Evolutionary conservation across 1,140 invertebrate species (phyloP).

Genomic region (Drosophila baimaii): DNA sequence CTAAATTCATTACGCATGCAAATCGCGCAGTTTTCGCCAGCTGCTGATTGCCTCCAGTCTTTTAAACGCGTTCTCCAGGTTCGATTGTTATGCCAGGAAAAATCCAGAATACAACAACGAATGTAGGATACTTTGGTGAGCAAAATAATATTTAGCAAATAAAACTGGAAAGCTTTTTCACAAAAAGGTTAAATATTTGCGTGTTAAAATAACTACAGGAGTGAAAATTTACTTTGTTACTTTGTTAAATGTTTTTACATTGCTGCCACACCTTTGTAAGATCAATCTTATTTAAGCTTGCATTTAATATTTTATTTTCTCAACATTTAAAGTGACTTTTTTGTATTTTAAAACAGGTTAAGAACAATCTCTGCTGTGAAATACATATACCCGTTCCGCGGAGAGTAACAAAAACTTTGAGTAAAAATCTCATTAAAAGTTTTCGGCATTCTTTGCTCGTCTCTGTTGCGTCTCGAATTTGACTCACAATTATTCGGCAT

Average conservation of each 20-base stretch:
- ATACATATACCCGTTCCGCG: slow-evolving; percentile 1
- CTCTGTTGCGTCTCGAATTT: slow-evolving; percentile 60
- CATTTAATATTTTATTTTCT: not conserved
- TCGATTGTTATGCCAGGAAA: slow-evolving; percentile 53
- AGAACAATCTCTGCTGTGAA: not conserved
- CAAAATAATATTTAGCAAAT: not conserved
- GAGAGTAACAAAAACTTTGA: slow-evolving; percentile 43
- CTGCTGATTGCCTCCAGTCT: slow-evolving; percentile 59
- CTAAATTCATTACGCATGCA: slow-evolving; percentile 78
- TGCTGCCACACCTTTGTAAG: too few relatives aligned
- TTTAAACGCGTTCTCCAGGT: slow-evolving; percentile 44
- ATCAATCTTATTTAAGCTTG: not conserved
- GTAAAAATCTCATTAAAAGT: slow-evolving; percentile 79
- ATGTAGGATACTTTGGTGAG: slow-evolving; percentile 6
- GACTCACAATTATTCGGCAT: slow-evolving; percentile 63
- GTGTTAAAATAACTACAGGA: not conserved
- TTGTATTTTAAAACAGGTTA: not conserved
- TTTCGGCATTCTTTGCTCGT: slow-evolving; percentile 58
- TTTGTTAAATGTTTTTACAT: too few relatives aligned
- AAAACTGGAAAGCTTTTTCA: too few relatives aligned
- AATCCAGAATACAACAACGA: slow-evolving; percentile 1
- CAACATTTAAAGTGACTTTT: accelerated
- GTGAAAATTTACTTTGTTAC: too few relatives aligned
- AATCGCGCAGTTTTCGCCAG: slow-evolving; percentile 70
- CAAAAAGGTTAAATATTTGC: not conserved